Evolutionary conservation across 1,140 invertebrate species (phyloP), one percentile per base, ranked within the genome.

Genomic region (Pantala flavescens): DNA sequence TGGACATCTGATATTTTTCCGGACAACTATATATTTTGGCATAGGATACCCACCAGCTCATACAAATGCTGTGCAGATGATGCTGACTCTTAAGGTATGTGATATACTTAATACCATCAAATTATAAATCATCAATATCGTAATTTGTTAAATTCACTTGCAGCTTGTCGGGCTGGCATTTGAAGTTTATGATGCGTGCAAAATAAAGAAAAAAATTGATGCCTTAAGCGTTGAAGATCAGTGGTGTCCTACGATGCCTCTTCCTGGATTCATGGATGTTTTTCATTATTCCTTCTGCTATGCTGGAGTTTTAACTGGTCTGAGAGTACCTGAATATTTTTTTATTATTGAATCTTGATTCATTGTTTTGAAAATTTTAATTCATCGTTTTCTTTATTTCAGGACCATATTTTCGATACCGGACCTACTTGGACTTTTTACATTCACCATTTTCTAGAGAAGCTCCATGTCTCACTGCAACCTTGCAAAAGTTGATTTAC

Each of bases 31-130:
- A 77, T 88, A 87, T 79, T 89, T 95, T 85, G 93, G 93, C 10
- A 81, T 96, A 63, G 87, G 90, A 71, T 83, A 87, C 74, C 84
- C 91, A 10, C 88, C 93, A 0, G 87, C 90, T 14, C 91, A 95
- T 79, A 91, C 92, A 0, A 98, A 98, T 85, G 88, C 96, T 49
- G 89, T 98, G 75, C 91, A 96, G 81, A 95, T 98, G 90, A 91
- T 98, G 77, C 84, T 97, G 42, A 96, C 95, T 9, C 82, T 97
- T 7, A 90, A 95, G 81, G 88, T 88, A 7, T 72, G 71, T 75
- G 12, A 63, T 63, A 7, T 63, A 14, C n/a, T 5, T 14, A 42
- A 10, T 1, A 73, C 24, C 24, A 24, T 24, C 21, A 36, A 24
- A 10, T 71, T 42, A 19, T 19, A 11, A 42, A 75, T 63, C 49